Evolutionary conservation across 2,888 invertebrate genomes (phyloP).

Genomic region (Hydrotaea diabolus): DNA sequence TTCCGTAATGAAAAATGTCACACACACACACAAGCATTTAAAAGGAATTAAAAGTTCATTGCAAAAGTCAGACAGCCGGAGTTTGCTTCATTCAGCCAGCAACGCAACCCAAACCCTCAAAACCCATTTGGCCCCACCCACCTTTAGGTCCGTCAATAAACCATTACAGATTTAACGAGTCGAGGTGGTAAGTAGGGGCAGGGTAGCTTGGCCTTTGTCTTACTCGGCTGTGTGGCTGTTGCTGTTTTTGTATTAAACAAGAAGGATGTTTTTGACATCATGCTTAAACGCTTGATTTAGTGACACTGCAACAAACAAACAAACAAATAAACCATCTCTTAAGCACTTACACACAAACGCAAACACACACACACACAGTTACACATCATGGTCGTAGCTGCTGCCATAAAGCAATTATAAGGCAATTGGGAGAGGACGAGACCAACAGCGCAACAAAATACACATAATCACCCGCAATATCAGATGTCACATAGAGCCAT

Average conservation of each 20-base stretch:
- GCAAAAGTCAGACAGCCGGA: constrained; percentile 9
- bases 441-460: not conserved
- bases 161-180: constrained; percentile 17
- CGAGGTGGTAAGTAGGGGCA: not conserved
- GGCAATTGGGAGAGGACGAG: constrained; percentile 38
- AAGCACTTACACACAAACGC: constrained; percentile 1
- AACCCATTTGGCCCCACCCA: not conserved
- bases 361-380: not conserved
- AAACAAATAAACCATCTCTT: constrained; percentile 13
- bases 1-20: constrained; percentile 34
- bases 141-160: constrained; percentile 24
- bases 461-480: constrained; percentile 33
- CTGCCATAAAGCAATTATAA: constrained; percentile 50
- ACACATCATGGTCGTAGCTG: not conserved
- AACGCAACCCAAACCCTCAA: not conserved
- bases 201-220: not conserved
- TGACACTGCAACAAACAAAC: constrained; percentile 42
- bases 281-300: constrained; percentile 50
- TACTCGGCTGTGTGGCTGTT: not conserved
- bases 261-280: constrained; percentile 47
- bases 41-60: constrained; percentile 24
- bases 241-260: constrained; percentile 15
- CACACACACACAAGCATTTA: constrained; percentile 1
- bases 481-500: constrained; percentile 33
- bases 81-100: not conserved